phyloP scores from a whole-genome alignment of 2,797 vertebrate species.

The Telmatherina bonti region DNA sequence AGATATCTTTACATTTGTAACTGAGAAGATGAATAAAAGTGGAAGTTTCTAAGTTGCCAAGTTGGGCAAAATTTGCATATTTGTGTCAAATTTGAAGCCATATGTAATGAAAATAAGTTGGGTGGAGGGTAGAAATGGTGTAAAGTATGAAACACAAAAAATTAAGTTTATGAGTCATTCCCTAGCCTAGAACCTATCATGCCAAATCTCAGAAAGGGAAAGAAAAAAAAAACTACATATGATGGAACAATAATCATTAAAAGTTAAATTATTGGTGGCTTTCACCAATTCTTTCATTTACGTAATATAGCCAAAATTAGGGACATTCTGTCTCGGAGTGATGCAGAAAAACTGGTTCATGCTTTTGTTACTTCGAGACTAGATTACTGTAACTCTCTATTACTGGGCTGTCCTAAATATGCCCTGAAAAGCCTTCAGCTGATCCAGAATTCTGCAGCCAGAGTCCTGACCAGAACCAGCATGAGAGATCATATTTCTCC shows the following conservation, averaged over 20 bases:
- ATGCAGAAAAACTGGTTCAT: no score
- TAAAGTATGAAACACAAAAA: constrained; percentile 10
- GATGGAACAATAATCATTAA: constrained; percentile 9
- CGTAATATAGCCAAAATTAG: no score
- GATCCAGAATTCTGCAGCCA: no score
- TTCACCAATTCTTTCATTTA: no score
- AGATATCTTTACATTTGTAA: constrained; percentile 15
- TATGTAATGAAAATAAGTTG: constrained; percentile 33
- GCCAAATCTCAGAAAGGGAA: background rate
- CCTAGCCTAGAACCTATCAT: constrained; percentile 10
- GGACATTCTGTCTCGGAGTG: no score
- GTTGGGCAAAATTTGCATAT: background rate
- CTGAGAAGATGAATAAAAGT: constrained; percentile 15
- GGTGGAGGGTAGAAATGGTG: constrained; percentile 6
- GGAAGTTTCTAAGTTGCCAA: background rate
- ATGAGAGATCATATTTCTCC: no score
- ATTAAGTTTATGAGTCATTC: constrained; percentile 42
- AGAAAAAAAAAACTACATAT: constrained; percentile 5
- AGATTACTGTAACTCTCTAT: no score
- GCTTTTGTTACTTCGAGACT: no score
- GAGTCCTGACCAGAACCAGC: no score
- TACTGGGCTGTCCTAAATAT: no score
- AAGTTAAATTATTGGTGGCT: constrained; percentile 1
- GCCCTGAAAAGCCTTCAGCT: no score
- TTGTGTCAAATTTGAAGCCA: constrained; percentile 36